These are phyloP conservation scores for Prunella fulvescens DNA, from an alignment of 2,113 vertebrate genomes.

Conservation along the genomic window DNA sequence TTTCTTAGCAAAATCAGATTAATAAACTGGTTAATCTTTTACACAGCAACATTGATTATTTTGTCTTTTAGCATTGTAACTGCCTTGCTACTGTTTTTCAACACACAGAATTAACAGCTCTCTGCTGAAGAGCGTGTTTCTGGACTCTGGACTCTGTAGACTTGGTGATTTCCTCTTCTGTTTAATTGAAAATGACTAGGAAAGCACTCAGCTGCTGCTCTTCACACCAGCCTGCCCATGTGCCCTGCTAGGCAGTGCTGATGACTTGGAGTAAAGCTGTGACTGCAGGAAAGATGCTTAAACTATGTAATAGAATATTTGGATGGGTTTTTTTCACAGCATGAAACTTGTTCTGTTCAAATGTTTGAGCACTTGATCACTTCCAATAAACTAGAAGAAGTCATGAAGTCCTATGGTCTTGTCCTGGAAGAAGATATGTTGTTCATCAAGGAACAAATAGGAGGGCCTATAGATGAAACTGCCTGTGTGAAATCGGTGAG, in stretches of 20 bases:
- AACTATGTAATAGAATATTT: neutral
- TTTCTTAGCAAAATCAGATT: neutral
- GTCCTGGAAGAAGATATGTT: conserved; percentile 80
- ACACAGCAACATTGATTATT: neutral
- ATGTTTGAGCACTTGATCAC: conserved; percentile 92
- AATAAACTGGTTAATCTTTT: neutral
- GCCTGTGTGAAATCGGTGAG: conserved; percentile 8
- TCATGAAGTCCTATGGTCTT: conserved; percentile 81
- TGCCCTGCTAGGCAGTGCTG: neutral
- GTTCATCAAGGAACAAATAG: conserved; percentile 94
- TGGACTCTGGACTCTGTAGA: neutral
- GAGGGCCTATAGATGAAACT: conserved; percentile 69
- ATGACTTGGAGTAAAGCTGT: neutral
- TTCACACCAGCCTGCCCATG: neutral
- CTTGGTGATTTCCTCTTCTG: fast-evolving
- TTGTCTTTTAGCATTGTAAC: neutral
- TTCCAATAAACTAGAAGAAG: conserved; percentile 73
- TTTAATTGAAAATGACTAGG: neutral
- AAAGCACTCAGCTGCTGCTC: neutral
- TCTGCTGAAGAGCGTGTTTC: neutral
- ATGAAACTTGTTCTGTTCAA: conserved; percentile 83
- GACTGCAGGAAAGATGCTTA: neutral
- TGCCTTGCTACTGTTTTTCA: neutral
- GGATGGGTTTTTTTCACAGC: conserved; percentile 62
- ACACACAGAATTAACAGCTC: neutral